Percentiles rank a stretch among this genome's conserved stretches.
phyloP scores from a whole-genome alignment of 2,113 vertebrate genomes.

The Mionectes macconnelli region DNA sequence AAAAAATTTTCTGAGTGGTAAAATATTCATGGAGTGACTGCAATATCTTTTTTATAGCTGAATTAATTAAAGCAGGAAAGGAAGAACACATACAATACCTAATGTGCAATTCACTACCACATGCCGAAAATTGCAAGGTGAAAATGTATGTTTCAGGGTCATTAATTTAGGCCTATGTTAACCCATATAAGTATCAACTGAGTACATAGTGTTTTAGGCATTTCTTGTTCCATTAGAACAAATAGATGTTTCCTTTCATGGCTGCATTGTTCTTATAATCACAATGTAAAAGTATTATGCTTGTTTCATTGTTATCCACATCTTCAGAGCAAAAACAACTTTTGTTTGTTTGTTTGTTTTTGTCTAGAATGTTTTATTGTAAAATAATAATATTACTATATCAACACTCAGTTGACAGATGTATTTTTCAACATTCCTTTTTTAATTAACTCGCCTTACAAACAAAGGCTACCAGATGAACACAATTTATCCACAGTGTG shows the following conservation, averaged over 20 bases:
- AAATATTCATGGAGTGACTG: not conserved
- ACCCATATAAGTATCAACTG: not conserved
- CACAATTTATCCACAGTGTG: slow-evolving; percentile 65
- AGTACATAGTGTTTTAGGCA: not conserved
- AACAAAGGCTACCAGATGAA: slow-evolving; percentile 70
- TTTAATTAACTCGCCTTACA: slow-evolving; percentile 76
- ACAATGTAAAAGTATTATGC: not conserved
- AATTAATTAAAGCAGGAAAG: not conserved
- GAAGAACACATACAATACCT: not conserved
- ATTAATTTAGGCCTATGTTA: not conserved
- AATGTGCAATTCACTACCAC: not conserved
- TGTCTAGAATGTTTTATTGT: slow-evolving; percentile 46
- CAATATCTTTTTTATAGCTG: not conserved
- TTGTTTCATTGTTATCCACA: slow-evolving; percentile 31
- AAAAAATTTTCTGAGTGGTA: not conserved
- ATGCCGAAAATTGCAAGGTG: not conserved
- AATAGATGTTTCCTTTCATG: not conserved
- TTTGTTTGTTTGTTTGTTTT: not conserved
- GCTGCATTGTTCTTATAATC: not conserved
- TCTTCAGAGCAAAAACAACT: slow-evolving; percentile 26
- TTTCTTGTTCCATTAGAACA: slow-evolving; percentile 6
- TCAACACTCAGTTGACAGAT: slow-evolving; percentile 60
- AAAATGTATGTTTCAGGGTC: not conserved
- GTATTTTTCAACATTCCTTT: slow-evolving; percentile 71
- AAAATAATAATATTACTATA: slow-evolving; percentile 62